Base-by-base conservation (phyloP, 1,140 invertebrate species). In the Coboldia fuscipes region DNA sequence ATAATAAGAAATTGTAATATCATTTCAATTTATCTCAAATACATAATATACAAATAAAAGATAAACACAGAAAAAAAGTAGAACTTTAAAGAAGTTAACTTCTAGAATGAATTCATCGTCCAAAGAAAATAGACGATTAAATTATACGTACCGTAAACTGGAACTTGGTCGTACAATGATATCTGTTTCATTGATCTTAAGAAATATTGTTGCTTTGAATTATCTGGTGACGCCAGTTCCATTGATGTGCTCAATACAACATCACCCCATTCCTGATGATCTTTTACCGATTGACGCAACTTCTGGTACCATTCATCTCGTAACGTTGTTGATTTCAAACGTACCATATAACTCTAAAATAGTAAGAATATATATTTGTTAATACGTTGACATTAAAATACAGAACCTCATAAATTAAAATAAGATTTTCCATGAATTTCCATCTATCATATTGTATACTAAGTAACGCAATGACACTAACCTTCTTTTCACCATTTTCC, bases 111-210 rank as follows among this genome's bases (percentile, higher is more conserved):
- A n/a, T n/a, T n/a, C n/a, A n/a, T n/a, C n/a, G n/a, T n/a, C n/a
- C n/a, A n/a, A n/a, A n/a, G n/a, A n/a, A n/a, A n/a, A n/a, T n/a
- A n/a, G n/a, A n/a, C n/a, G n/a, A n/a, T n/a, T n/a, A n/a, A n/a
- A n/a, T 34, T 28, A 40, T 33, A 42, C 40, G 43, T 51, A 66
- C 63, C 65, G 39, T 62, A 61, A 15, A 70, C 46, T 29, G 67
- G 64, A 21, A 63, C 70, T 51, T 71, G 62, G 37, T 71, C 66
- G 38, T 71, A 71, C 2, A 71, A 41, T 18, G 68, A 68, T 29
- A 64, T 62, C 37, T 67, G 63, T 40, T 63, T 44, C 22, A 57
- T 54, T 20, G 53, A 54, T 21, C 51, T 48, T 18, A 55, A 54
- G 39, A 67, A 63, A 6, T 57, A 57, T 37, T 60, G 52, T 30